Conservation (phyloP, 2,113 vertebrate genomes). For the Macrotis lagotis region DNA sequence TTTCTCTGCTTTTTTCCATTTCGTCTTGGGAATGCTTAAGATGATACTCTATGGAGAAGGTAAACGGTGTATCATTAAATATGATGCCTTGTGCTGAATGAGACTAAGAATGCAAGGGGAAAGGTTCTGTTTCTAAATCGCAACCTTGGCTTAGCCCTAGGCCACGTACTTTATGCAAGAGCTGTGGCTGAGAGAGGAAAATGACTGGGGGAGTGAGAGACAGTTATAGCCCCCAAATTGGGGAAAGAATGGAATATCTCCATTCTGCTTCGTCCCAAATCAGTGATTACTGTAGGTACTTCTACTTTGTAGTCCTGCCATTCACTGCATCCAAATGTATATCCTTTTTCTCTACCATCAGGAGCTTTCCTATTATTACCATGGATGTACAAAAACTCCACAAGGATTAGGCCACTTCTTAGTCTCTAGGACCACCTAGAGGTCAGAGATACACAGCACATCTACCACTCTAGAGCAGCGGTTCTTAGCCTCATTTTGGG, state of each 20-base stretch:
- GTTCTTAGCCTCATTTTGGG: background rate
- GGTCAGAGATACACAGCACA: background rate
- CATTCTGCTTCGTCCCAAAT: slow-evolving; percentile 17
- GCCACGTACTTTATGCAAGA: background rate
- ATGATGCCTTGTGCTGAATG: background rate
- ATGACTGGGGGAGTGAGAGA: background rate
- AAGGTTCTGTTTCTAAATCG: background rate
- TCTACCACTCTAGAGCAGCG: background rate
- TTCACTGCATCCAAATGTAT: background rate
- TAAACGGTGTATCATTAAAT: background rate
- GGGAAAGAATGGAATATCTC: background rate
- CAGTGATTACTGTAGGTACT: background rate
- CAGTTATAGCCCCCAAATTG: background rate
- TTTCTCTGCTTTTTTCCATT: slow-evolving; percentile 71
- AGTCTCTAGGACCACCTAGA: background rate
- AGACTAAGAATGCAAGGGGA: background rate
- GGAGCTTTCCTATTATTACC: slow-evolving; percentile 20
- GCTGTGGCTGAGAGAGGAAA: background rate
- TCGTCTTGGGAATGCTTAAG: slow-evolving; percentile 35
- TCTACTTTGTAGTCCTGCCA: background rate
- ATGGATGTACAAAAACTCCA: background rate
- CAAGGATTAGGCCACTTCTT: background rate
- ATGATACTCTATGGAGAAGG: slow-evolving; percentile 8
- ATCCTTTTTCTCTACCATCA: slow-evolving; percentile 17
- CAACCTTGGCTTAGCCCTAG: background rate